Evolutionary conservation across 2,888 invertebrate species (phyloP), one percentile per base, ranked within the genome.

Genomic region (Griposia aprilina): DNA sequence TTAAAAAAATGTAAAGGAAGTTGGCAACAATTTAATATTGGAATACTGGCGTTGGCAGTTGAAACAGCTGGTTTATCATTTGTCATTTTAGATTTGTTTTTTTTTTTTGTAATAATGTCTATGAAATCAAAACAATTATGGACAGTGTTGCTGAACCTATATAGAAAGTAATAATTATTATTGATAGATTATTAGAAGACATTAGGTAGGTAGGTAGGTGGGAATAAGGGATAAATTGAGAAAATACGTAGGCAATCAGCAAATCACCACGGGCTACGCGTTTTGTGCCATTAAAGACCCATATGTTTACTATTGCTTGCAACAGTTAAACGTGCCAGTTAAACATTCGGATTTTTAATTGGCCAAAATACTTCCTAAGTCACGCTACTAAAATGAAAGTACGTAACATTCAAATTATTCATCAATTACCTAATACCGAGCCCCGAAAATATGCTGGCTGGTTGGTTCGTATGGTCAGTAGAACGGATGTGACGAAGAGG

Each of bases 401-500:
- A 20, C n/a, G 50, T 17, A 30, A 68, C 63, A 66, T 71, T 60
- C 36, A 55, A 79, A 69, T 78, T 50, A n/a, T 73, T 45, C 59
- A 65, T 60, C 59, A 57, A 79, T 79, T 79, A 73, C 72, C 55
- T 69, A 83, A 81, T 75, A 75, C 79, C 11, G 15, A 48, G 59
- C 55, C 30, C 17, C 69, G 20, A 82, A 83, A 79, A 69, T 0
- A 55, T 62, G 30, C 72, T 67, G 67, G 30, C 71, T 23, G 45
- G 60, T 48, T 71, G 23, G 45, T 62, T 62, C 36, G 5, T 23
- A 7, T 57, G n/a, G 72, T 72, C 59, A 71, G 71, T 83, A 48
- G 48, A 69, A 72, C 52, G 68, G 45, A 60, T 55, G 69, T 66
- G 30, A 68, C 55, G 52, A 65, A 76, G 63, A 78, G 62, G 50